Evolutionary conservation across 2,888 invertebrate genomes (phyloP), one percentile per base, ranked within the genome.

Genomic region (Parnassius glacialis): DNA sequence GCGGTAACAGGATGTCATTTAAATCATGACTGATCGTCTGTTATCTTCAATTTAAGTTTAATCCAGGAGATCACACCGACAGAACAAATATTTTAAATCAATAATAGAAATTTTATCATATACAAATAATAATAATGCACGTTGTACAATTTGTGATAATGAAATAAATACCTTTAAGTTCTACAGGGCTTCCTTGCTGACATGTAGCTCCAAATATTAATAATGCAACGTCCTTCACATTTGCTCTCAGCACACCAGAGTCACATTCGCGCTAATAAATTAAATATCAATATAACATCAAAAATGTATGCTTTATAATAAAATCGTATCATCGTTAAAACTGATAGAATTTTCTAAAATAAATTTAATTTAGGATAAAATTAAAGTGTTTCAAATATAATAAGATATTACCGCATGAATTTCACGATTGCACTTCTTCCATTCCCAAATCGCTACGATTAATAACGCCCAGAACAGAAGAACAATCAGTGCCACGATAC

Each of bases 201-300:
- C 93, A 93, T 13, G 93, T 85, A 10, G 94, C 93, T 3, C 94
- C 94, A 65, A 93, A 84, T 52, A 94, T 87, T 54, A 94, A 81
- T 53, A 94, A 73, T 5, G 92, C 73, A 16, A 93, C 83, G 69
- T 94, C 94, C 52, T 87, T 75, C 34, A 84, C 60, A 55, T 90
- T 80, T 0, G 92, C 85, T 64, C 85, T 82, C 48, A 92, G 71
- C 13, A 87, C 67, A 13, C 85, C 81, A 9, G 86, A 64, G 69
- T 84, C 74, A 48, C 64, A 66, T 55, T 75, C 68, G 58, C 73
- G 79, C 89, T 92, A 71, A 65, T 78, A 66, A 47, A 13, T 13
- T 47, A 13, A 47, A 25, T 5, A 25, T 16, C 1, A 16, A 16
- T 16, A 16, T 16, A 16, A 16, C 16, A 1, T 16, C 16, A 16